These are phyloP conservation scores for Corythornis leucogaster DNA, from an alignment of 2,797 vertebrate species.

Conservation along the genomic window DNA sequence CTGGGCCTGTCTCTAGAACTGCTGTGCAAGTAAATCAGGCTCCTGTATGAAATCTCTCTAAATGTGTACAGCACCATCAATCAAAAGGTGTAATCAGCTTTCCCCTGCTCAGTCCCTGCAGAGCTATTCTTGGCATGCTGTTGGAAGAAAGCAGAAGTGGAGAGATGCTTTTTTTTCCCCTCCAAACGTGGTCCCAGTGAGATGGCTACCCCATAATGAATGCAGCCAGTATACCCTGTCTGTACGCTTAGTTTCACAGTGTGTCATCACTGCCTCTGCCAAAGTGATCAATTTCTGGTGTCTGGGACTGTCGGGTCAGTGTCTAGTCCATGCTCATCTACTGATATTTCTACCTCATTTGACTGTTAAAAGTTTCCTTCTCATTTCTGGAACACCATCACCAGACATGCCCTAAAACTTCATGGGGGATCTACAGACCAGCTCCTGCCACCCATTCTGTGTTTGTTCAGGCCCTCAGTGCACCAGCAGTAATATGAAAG, in stretches of 20 bases:
- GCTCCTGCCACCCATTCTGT: not conserved
- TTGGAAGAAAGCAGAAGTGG: constrained; percentile 32
- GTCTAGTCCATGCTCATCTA: not conserved
- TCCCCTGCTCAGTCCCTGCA: constrained; percentile 37
- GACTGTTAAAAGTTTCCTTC: not conserved
- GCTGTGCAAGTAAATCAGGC: constrained; percentile 28
- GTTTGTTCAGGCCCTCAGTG: rapidly evolving
- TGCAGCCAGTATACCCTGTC: not conserved
- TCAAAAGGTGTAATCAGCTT: constrained; percentile 61
- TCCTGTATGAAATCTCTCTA: constrained; percentile 33
- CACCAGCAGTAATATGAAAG: not conserved
- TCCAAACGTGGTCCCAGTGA: not conserved
- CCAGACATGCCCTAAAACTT: constrained; percentile 32
- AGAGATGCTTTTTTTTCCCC: not conserved
- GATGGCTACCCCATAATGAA: not conserved
- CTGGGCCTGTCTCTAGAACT: not conserved
- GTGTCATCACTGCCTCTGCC: constrained; percentile 12
- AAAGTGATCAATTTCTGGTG: not conserved
- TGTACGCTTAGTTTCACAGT: not conserved
- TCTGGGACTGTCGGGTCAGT: not conserved
- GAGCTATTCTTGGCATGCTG: constrained; percentile 54
- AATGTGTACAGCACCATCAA: constrained; percentile 44
- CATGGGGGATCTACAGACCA: not conserved
- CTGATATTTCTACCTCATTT: not conserved
- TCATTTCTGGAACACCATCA: not conserved